Conservation (phyloP, 2,113 vertebrate species). For the Sander vitreus region DNA sequence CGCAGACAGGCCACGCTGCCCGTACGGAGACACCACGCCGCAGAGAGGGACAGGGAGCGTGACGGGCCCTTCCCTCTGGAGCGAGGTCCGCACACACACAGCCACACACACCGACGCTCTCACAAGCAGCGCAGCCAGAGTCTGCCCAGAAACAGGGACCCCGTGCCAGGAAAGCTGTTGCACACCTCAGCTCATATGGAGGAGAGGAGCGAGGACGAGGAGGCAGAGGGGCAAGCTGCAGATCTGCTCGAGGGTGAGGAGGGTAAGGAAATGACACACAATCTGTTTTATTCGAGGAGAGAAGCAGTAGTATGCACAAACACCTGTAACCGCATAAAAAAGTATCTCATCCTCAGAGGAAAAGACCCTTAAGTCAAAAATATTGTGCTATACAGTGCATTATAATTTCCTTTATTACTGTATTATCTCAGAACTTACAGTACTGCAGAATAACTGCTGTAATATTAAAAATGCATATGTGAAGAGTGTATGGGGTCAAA, state of each 20-base stretch:
- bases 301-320: not conserved
- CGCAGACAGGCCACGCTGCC: slow-evolving; percentile 89
- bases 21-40: slow-evolving; percentile 85
- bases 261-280: slow-evolving; percentile 66
- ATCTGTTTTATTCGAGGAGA: not conserved
- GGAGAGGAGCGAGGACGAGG: slow-evolving; percentile 86
- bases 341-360: not conserved
- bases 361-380: not conserved
- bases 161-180: slow-evolving; percentile 73
- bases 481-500: not conserved
- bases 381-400: not conserved
- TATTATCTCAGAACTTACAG: not conserved
- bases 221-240: slow-evolving; percentile 68
- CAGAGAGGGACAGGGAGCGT: slow-evolving; percentile 84
- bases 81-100: slow-evolving; percentile 79
- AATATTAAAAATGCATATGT: not conserved
- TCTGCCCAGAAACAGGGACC: slow-evolving; percentile 89
- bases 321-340: too few species aligned
- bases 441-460: not conserved
- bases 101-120: slow-evolving; percentile 79
- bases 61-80: slow-evolving; percentile 93
- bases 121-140: slow-evolving; percentile 92
- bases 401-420: not conserved
- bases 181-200: slow-evolving; percentile 81
- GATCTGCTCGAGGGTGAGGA: slow-evolving; percentile 77